Evolutionary conservation across 2,113 vertebrate species (phyloP).

Genomic region (Datnioides undecimradiatus): DNA sequence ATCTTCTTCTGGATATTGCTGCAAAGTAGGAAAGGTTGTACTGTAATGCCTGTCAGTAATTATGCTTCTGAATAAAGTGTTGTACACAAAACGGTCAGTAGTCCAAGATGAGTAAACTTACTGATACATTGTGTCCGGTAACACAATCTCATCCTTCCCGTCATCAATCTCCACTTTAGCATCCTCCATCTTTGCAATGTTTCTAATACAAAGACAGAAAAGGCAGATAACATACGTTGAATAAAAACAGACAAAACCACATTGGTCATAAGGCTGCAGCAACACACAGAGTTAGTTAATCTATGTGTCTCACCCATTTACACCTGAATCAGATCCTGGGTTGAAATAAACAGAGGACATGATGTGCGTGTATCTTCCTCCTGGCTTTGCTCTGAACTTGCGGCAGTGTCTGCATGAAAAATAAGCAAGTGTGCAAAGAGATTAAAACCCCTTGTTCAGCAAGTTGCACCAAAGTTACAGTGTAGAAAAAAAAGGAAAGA

Average conservation of each 20-base stretch:
- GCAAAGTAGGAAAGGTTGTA: slow-evolving; percentile 7
- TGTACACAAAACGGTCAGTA: neutral
- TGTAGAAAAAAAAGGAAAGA: neutral
- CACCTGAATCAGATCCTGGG: slow-evolving; percentile 80
- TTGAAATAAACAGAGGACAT: slow-evolving; percentile 88
- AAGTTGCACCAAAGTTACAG: neutral
- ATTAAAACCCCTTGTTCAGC: neutral
- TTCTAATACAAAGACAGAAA: slow-evolving; percentile 30
- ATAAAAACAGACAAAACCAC: accelerated
- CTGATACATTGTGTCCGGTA: slow-evolving; percentile 82
- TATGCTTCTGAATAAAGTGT: neutral
- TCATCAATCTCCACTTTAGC: slow-evolving; percentile 88
- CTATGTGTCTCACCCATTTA: slow-evolving; percentile 82
- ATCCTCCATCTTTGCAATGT: slow-evolving; percentile 80
- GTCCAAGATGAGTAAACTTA: slow-evolving; percentile 71
- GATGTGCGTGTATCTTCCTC: slow-evolving; percentile 30
- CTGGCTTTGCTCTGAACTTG: slow-evolving; percentile 24
- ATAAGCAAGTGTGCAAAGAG: neutral
- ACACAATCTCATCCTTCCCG: slow-evolving; percentile 80
- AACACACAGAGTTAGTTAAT: neutral
- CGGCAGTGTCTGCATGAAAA: slow-evolving; percentile 22
- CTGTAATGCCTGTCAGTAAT: neutral
- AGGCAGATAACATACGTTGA: neutral
- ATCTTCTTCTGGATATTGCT: slow-evolving; percentile 84
- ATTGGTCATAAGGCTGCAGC: no score